phyloP scores from a whole-genome alignment of 2,888 invertebrate genomes.

The Dendrolimus pini region DNA sequence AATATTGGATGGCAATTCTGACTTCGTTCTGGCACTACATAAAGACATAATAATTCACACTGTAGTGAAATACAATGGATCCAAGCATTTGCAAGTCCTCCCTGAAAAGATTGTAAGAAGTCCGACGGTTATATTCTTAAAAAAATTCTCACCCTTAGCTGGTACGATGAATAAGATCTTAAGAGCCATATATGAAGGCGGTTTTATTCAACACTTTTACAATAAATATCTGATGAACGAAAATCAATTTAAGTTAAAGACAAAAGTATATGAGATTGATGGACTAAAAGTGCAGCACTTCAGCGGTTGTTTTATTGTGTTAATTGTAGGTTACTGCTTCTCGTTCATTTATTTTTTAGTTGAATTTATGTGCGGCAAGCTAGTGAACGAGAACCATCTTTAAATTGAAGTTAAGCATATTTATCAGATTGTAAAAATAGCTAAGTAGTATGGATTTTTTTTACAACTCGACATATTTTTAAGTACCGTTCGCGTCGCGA shows the following conservation, averaged over 20 bases:
- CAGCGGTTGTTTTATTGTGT: conserved; percentile 26
- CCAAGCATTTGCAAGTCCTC: conserved; percentile 35
- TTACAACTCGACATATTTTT: too few relatives aligned
- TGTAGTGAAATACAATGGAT: conserved; percentile 28
- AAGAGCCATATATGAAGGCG: conserved; percentile 32
- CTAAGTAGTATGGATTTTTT: too few relatives aligned
- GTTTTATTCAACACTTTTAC: conserved; percentile 30
- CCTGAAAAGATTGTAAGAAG: conserved; percentile 44
- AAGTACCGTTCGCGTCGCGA: too few relatives aligned
- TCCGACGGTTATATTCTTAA: conserved; percentile 44
- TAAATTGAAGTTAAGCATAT: too few relatives aligned
- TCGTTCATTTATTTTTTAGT: conserved; percentile 33
- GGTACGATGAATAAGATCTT: conserved; percentile 28
- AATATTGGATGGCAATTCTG: conserved; percentile 29
- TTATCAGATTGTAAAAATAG: too few relatives aligned
- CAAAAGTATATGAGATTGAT: conserved; percentile 4
- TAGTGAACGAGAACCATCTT: background rate
- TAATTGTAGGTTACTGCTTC: conserved; percentile 33
- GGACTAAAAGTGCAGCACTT: conserved; percentile 30
- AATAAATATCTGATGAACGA: conserved; percentile 20
- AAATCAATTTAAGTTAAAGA: conserved; percentile 17
- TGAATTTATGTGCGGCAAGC: conserved; percentile 25
- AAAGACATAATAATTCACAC: conserved; percentile 31
- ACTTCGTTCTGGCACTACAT: conserved; percentile 41
- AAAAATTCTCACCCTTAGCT: conserved; percentile 32